Percentiles rank a stretch among this genome's conserved stretches.
Evolutionary conservation across 2,113 vertebrate species (phyloP).

Genomic region (human (Homo sapiens)): GRCh38 chr9:17010501-17011000

Average conservation of each 20-base stretch:
- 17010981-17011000: constrained; percentile 79
- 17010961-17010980: constrained; percentile 69
- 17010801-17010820: constrained; percentile 60
- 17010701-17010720: constrained; percentile 42
- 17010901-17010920: constrained; percentile 65
- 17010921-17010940: constrained; percentile 63
- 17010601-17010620: constrained; percentile 18
- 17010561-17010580: constrained; percentile 48
- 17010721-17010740: constrained; percentile 15
- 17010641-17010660: constrained; percentile 54
- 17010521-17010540: background rate
- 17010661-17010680: background rate
- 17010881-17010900: constrained; percentile 56
- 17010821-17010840: constrained; percentile 47
- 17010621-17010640: constrained; percentile 38
- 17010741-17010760: constrained; percentile 35
- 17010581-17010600: constrained; percentile 12
- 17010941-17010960: constrained; percentile 62
- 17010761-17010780: constrained; percentile 16
- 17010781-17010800: constrained; percentile 36
- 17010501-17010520: background rate
- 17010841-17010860: background rate
- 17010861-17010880: constrained; percentile 62
- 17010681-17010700: constrained; percentile 31
- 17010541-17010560: constrained; percentile 18